Percentiles rank a stretch among this genome's conserved stretches.
Conservation (phyloP, 2,888 invertebrate genomes). For the Drosophila tripunctata region DNA sequence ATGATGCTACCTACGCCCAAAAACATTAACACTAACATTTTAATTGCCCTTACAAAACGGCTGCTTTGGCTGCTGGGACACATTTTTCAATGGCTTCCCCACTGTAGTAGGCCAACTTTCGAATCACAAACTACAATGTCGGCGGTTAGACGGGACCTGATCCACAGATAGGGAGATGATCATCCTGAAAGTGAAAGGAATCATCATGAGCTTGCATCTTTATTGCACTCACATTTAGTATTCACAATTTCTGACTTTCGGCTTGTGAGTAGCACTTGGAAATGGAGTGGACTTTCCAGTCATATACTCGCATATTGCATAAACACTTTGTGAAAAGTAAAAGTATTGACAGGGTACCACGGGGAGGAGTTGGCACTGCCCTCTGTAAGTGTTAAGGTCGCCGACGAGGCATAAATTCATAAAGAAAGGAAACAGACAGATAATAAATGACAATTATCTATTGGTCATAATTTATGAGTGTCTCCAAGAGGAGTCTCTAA, state of each 20-base stretch:
- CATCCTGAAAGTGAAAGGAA: slow-evolving; percentile 75
- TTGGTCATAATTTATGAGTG: background rate
- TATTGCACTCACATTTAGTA: slow-evolving; percentile 57
- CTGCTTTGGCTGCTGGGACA: slow-evolving; percentile 5
- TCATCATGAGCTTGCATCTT: slow-evolving; percentile 67
- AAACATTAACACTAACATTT: slow-evolving; percentile 30
- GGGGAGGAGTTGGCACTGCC: slow-evolving; percentile 23
- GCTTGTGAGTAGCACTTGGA: slow-evolving; percentile 33
- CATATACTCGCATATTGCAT: slow-evolving; percentile 58
- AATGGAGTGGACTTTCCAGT: slow-evolving; percentile 56
- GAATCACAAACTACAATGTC: slow-evolving; percentile 10
- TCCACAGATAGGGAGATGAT: slow-evolving; percentile 47
- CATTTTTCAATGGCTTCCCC: slow-evolving; percentile 7
- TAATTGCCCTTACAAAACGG: slow-evolving; percentile 48
- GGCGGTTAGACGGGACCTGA: slow-evolving; percentile 20
- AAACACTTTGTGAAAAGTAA: slow-evolving; percentile 63
- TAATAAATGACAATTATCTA: no score
- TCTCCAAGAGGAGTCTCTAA: background rate
- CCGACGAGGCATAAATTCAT: slow-evolving; percentile 10
- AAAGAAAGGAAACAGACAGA: no score
- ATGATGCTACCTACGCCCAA: slow-evolving; percentile 32
- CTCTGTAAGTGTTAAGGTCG: slow-evolving; percentile 21
- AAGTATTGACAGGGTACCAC: slow-evolving; percentile 46
- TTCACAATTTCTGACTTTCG: slow-evolving; percentile 29
- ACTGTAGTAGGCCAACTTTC: slow-evolving; percentile 39